Evolutionary conservation across 2,888 invertebrate genomes (phyloP).

Genomic region (Brachypalpus laphriformis): DNA sequence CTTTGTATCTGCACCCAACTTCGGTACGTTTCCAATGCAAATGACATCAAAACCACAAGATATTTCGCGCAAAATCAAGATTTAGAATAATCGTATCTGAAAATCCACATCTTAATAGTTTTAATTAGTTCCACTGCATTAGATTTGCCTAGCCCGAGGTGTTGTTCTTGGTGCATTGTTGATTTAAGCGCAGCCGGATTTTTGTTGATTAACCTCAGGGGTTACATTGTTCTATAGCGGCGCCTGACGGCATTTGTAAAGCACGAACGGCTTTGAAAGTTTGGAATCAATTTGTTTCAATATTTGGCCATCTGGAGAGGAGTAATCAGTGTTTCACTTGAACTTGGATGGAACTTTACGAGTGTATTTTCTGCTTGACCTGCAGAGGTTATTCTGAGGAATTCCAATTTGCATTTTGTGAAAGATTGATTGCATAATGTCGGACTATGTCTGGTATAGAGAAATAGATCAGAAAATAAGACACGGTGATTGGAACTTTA

Average conservation of each 20-base stretch:
- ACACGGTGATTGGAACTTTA: slow-evolving; percentile 25
- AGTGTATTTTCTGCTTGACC: slow-evolving; percentile 4
- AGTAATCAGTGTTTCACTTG: slow-evolving; percentile 36
- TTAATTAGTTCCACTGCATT: slow-evolving; percentile 63
- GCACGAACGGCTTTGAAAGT: slow-evolving; percentile 8
- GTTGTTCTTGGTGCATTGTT: slow-evolving; percentile 7
- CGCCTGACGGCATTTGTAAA: too few species aligned
- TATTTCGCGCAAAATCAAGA: slow-evolving; percentile 40
- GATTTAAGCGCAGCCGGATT: slow-evolving; percentile 18
- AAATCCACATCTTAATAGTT: slow-evolving; percentile 60
- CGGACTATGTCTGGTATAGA: background rate
- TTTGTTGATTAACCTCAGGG: slow-evolving; percentile 63
- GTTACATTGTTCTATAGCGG: slow-evolving; percentile 6
- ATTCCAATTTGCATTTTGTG: slow-evolving; percentile 49
- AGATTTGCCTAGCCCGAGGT: slow-evolving; percentile 19
- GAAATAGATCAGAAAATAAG: slow-evolving; percentile 22
- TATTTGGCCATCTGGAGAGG: slow-evolving; percentile 36
- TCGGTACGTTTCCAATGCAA: slow-evolving; percentile 28
- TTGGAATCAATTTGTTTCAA: slow-evolving; percentile 20
- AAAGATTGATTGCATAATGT: slow-evolving; percentile 42
- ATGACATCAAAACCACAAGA: slow-evolving; percentile 30
- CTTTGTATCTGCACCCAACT: background rate
- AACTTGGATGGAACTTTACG: slow-evolving; percentile 26
- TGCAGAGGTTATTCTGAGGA: slow-evolving; percentile 25
- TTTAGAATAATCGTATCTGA: slow-evolving; percentile 15